A percentile compares a stretch with the other conserved stretches of the same genome.
Conservation (phyloP, 1,140 invertebrate species). For the Homalodisca vitripennis region DNA sequence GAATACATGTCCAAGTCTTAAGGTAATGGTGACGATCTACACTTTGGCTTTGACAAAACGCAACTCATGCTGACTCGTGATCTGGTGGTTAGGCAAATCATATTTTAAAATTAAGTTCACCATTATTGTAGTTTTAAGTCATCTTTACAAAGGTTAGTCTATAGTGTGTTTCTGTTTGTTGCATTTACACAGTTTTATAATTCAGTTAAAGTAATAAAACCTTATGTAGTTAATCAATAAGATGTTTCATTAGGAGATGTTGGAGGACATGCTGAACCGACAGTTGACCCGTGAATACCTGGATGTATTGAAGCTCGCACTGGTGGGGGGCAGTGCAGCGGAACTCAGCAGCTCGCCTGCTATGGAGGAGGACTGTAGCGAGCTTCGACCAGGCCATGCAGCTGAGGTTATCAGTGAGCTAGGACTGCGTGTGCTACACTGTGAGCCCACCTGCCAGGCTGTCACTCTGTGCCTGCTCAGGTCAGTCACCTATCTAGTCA, state of each 20-base stretch:
- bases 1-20: too few species aligned
- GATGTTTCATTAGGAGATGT: constrained; percentile 60
- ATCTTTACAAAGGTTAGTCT: too few species aligned
- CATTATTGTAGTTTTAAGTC: too few species aligned
- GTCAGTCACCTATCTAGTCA: too few species aligned
- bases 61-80: too few species aligned
- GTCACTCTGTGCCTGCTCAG: constrained; percentile 62
- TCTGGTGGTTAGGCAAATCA: too few species aligned
- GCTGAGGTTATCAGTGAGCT: constrained; percentile 71
- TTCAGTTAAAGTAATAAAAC: not conserved
- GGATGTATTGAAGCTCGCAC: constrained; percentile 72
- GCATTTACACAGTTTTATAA: too few species aligned
- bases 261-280: constrained; percentile 85
- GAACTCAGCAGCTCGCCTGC: constrained; percentile 46
- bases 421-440: constrained; percentile 63
- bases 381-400: constrained; percentile 55
- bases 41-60: too few species aligned
- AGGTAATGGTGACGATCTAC: too few species aligned
- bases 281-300: constrained; percentile 85
- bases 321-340: constrained; percentile 52
- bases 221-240: not conserved
- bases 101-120: too few species aligned
- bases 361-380: constrained; percentile 64
- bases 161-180: too few species aligned
- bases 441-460: constrained; percentile 62